Base-by-base conservation (phyloP, 1,140 invertebrate genomes). In the Neomicropteryx cornuta region DNA sequence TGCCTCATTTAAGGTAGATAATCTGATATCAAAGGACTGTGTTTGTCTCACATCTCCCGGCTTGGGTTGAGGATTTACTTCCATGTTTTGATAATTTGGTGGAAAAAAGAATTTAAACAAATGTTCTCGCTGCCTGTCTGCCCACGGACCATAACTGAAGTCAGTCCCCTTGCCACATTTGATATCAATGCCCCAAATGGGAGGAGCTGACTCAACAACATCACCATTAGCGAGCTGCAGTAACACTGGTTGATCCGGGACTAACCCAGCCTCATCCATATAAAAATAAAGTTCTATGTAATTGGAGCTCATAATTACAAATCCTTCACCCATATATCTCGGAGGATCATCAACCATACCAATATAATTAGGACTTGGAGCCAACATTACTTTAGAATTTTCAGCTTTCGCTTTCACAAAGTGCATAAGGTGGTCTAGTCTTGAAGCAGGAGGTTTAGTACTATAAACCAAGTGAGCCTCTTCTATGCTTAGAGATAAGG, bases 121-220 rank as follows among this genome's bases (percentile, higher is more conserved):
- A 63, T 93, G 81, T 60, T 97, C 93, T 40, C 94, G 73, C 60
- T 98, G 95, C 28, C 93, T 72, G 60, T 98, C 95, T 4, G 92
- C 93, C 94, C 94, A 99, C 3, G 96, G 94, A 2, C 95, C 95
- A 53, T 97, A 97, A 60, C 91, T 95, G 49, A 97, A 92, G 56
- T 97, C 90, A 27, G 95, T 98, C 17, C 75, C 92, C 70, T 96
- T 95, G 2, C 92, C 88, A 71, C 92, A 97, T 60, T 94, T 94
- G 14, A 97, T 87, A 60, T 95, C 91, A 3, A 96, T 78, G 2
- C 91, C 91, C 87, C 90, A 94, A 45, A 91, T 87, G 0, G 92
- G 92, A 11, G 88, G 87, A 41, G 87, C 86, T 11, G 87, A 83
- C 52, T 91, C 83, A 4, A 94, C 83, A 33, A 91, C 80, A 60